Conservation (phyloP, 1,140 invertebrate genomes). For the Dreissena rostriformis region DNA sequence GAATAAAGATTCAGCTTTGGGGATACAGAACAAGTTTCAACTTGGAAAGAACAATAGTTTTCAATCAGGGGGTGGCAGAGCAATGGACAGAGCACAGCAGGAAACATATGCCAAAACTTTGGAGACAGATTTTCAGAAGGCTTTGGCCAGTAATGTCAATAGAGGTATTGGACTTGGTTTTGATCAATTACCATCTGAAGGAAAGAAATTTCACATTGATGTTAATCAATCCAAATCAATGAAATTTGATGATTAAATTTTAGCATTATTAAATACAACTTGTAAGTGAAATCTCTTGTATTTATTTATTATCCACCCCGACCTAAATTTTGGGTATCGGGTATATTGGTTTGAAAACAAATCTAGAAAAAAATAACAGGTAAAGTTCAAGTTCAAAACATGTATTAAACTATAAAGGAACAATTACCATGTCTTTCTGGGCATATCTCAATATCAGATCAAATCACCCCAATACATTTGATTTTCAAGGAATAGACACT, state of each 20-base stretch:
- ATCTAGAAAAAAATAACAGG: no score
- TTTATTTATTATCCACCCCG: not conserved
- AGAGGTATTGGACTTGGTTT: conserved; percentile 64
- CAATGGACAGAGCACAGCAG: conserved; percentile 50
- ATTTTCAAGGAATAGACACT: no score
- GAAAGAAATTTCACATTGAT: conserved; percentile 70
- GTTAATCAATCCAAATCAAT: conserved; percentile 58
- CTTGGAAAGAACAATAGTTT: not conserved
- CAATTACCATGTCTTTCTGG: no score
- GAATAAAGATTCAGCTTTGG: conserved; percentile 31
- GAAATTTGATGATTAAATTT: conserved; percentile 62
- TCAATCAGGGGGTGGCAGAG: conserved; percentile 41
- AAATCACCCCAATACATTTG: no score
- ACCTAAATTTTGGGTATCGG: no score
- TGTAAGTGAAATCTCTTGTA: not conserved
- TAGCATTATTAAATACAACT: not conserved
- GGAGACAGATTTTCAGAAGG: conserved; percentile 63
- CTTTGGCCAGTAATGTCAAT: conserved; percentile 55
- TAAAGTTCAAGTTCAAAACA: no score
- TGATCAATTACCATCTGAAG: conserved; percentile 58
- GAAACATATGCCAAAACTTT: conserved; percentile 57
- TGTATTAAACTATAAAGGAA: no score
- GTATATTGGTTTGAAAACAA: no score
- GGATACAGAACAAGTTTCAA: not conserved
- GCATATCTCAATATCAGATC: no score